A percentile compares a stretch with the other conserved stretches of the same genome.
Evolutionary conservation across 2,888 invertebrate species (phyloP).

Genomic region (Apantesis nais): DNA sequence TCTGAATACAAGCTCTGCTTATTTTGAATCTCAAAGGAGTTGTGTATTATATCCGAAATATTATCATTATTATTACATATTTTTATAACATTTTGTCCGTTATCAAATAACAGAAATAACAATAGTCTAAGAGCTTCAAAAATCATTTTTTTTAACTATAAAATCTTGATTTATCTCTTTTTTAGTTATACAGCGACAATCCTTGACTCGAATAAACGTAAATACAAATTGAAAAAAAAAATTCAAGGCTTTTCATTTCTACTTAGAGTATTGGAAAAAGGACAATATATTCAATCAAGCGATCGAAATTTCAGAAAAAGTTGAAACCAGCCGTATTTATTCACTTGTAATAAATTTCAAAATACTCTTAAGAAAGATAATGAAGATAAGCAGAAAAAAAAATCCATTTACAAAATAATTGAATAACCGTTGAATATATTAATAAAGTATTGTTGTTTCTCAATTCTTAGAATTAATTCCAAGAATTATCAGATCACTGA

Average conservation of each 20-base stretch:
- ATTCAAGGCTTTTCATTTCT: not conserved
- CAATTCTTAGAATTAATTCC: not conserved
- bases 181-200: not conserved
- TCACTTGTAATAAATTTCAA: not conserved
- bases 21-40: too few species aligned
- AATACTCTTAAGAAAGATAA: not conserved
- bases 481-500: not conserved
- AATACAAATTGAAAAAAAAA: not conserved
- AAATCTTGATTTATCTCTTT: not conserved
- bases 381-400: not conserved
- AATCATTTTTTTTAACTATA: not conserved
- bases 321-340: not conserved
- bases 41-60: too few species aligned
- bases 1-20: too few species aligned
- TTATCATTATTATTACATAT: too few species aligned
- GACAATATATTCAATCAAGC: not conserved
- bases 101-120: not conserved
- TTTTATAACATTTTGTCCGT: not conserved
- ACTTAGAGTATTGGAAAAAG: not conserved
- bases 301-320: not conserved
- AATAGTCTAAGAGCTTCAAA: not conserved
- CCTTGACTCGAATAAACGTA: too few species aligned
- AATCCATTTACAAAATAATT: not conserved
- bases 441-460: not conserved
- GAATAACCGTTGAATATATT: too few species aligned